A percentile compares a stretch with the other conserved stretches of the same genome.
Evolutionary conservation across 2,113 vertebrate species (phyloP).

Genomic region (Holacanthus passer): DNA sequence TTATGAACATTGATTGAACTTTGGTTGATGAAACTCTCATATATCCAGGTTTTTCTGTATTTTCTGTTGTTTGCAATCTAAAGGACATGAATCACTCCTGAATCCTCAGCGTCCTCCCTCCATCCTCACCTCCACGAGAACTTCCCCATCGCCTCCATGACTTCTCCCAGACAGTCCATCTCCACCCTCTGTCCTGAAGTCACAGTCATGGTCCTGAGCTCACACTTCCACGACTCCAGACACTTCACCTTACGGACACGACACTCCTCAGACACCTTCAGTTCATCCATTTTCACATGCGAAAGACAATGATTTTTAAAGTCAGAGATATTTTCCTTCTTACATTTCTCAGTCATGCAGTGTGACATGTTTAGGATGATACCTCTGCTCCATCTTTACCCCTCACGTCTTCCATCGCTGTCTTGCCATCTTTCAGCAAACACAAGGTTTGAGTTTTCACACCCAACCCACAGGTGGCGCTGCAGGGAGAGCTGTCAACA

Average conservation of each 20-base stretch:
- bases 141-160: constrained; percentile 59
- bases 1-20: no score
- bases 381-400: constrained; percentile 7
- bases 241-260: constrained; percentile 74
- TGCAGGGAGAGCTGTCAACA: constrained; percentile 84
- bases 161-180: constrained; percentile 84
- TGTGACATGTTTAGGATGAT: background rate
- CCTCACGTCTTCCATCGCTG: constrained; percentile 7
- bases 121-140: constrained; percentile 77
- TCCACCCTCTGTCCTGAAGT: constrained; percentile 74
- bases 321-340: background rate
- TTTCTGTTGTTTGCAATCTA: no score
- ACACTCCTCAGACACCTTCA: constrained; percentile 60
- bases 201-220: constrained; percentile 82
- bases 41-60: no score
- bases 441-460: constrained; percentile 85
- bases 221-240: constrained; percentile 85
- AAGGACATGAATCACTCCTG: background rate
- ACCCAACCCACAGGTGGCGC: constrained; percentile 90
- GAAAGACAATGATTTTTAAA: background rate
- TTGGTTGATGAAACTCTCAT: no score
- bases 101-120: background rate
- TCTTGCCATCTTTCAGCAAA: constrained; percentile 51
- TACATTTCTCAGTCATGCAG: background rate
- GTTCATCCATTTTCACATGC: background rate